These are phyloP conservation scores for Agrenia bidenticulata DNA, from an alignment of 2,888 invertebrate genomes.

Conservation along the genomic window DNA sequence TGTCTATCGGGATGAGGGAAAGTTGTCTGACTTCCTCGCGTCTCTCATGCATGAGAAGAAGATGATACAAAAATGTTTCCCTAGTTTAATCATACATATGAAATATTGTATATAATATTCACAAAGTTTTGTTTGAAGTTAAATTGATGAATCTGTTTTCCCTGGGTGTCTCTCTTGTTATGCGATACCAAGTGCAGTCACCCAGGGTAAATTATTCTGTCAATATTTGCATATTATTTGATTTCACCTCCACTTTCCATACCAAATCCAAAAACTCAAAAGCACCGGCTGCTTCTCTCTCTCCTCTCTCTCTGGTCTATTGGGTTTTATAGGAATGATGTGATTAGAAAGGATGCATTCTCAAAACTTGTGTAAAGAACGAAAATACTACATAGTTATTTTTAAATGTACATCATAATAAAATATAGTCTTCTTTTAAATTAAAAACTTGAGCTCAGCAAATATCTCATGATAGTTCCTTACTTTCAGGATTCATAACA, in stretches of 20 bases:
- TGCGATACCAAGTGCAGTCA: slow-evolving; percentile 2
- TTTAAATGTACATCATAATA: no score
- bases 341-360: not conserved
- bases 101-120: not conserved
- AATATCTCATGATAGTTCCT: no score
- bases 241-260: not conserved
- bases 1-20: no score
- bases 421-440: no score
- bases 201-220: slow-evolving; percentile 4
- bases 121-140: slow-evolving; percentile 12
- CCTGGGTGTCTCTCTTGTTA: not conserved
- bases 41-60: not conserved
- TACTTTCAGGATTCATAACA: no score
- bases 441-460: no score
- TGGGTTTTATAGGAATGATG: not conserved
- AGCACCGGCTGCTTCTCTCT: not conserved
- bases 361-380: no score
- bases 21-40: not conserved
- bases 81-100: slow-evolving; percentile 6
- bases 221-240: slow-evolving; percentile 12
- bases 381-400: no score
- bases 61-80: not conserved
- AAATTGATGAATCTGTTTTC: slow-evolving; percentile 3
- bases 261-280: not conserved
- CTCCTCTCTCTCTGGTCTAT: not conserved